A percentile compares a stretch with the other conserved stretches of the same genome.
Conservation (phyloP, 2,113 vertebrate species). For the Lonchura striata region DNA sequence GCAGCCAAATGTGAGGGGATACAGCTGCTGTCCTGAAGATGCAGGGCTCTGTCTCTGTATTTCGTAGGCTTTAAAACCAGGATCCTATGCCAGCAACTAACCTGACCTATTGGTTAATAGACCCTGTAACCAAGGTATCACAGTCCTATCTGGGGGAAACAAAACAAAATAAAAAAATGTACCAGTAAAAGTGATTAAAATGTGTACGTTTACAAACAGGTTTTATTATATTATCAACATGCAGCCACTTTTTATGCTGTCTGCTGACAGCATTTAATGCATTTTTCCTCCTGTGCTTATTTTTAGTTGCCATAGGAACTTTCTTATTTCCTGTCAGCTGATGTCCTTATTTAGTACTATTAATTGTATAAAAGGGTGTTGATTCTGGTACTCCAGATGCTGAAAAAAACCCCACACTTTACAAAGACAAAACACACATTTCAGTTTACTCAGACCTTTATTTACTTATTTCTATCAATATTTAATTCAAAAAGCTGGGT, state of each 20-base stretch:
- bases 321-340: conserved; percentile 65
- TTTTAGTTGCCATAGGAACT: conserved; percentile 72
- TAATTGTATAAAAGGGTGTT: conserved; percentile 50
- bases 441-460: conserved; percentile 6
- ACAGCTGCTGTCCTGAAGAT: background rate
- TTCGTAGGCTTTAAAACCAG: background rate
- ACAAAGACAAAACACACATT: conserved; percentile 2
- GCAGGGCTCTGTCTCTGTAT: background rate
- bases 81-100: background rate
- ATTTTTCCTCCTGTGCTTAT: conserved; percentile 51
- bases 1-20: rapidly evolving
- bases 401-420: background rate
- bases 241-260: background rate
- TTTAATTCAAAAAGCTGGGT: background rate
- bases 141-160: background rate
- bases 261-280: conserved; percentile 18
- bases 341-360: conserved; percentile 31
- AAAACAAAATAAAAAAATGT: background rate
- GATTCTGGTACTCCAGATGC: conserved; percentile 6
- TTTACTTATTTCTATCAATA: conserved; percentile 24
- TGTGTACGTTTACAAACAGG: background rate
- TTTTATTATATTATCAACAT: background rate
- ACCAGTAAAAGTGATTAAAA: background rate
- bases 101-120: background rate
- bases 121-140: background rate